Percentiles rank a stretch among this genome's conserved stretches.
Evolutionary conservation across 92 coral and sea anemone genomes (phyloP).

Genomic region (Pocillopora grandis): DNA sequence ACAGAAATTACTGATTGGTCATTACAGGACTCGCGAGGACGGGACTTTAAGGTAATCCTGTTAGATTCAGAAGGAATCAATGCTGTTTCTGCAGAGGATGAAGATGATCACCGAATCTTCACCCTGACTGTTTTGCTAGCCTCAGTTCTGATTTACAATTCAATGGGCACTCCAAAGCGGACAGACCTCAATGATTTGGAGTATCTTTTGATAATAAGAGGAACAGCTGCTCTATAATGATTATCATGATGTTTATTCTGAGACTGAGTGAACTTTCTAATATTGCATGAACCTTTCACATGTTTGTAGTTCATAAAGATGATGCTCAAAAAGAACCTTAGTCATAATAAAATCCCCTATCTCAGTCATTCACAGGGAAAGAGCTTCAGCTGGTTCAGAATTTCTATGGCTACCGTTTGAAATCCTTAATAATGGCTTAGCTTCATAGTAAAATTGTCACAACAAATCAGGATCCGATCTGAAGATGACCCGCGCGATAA

Average conservation of each 20-base stretch:
- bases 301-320: too few relatives aligned
- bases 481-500: conserved; percentile 1
- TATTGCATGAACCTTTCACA: too few relatives aligned
- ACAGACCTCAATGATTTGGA: conserved; percentile 39
- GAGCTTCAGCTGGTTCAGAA: too few relatives aligned
- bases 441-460: conserved; percentile 56
- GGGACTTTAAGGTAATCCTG: conserved; percentile 55
- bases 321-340: too few relatives aligned
- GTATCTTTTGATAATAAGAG: conserved; percentile 35
- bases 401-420: too few relatives aligned
- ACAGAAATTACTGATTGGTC: too few relatives aligned
- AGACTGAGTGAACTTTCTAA: too few relatives aligned
- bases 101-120: conserved; percentile 52
- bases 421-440: conserved; percentile 2
- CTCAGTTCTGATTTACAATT: conserved; percentile 70
- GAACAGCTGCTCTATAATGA: too few relatives aligned
- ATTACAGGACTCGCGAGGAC: conserved; percentile 38
- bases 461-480: conserved; percentile 49
- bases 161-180: conserved; percentile 51
- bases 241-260: too few relatives aligned
- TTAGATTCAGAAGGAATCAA: conserved; percentile 71
- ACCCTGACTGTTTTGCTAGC: conserved; percentile 63
- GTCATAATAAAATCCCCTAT: too few relatives aligned
- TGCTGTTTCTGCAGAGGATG: conserved; percentile 9
- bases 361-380: too few relatives aligned